phyloP scores from a whole-genome alignment of 2,888 invertebrate species.

The Cyclophora albipunctata region DNA sequence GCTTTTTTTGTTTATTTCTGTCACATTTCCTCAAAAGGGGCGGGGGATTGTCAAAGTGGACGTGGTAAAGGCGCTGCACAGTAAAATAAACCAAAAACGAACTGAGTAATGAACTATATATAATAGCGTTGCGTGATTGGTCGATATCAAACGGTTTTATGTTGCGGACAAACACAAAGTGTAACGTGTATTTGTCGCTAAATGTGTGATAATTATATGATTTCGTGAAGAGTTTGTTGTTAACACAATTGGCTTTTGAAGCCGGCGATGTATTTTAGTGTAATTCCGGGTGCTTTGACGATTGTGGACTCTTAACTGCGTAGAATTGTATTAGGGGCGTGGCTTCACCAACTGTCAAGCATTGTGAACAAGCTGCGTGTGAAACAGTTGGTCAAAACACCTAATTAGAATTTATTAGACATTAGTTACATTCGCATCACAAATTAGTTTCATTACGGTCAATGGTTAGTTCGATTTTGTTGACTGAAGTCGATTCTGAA shows the following conservation, averaged over 20 bases:
- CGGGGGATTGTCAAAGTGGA: slow-evolving; percentile 69
- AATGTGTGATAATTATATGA: slow-evolving; percentile 66
- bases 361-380: slow-evolving; percentile 16
- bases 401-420: slow-evolving; percentile 66
- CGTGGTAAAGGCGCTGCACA: slow-evolving; percentile 70
- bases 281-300: slow-evolving; percentile 75
- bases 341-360: slow-evolving; percentile 38
- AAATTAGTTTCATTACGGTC: slow-evolving; percentile 46
- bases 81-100: slow-evolving; percentile 36
- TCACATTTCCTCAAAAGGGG: slow-evolving; percentile 46
- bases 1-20: slow-evolving; percentile 38
- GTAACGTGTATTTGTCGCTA: slow-evolving; percentile 64
- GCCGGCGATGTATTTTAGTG: slow-evolving; percentile 71
- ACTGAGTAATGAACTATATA: slow-evolving; percentile 42
- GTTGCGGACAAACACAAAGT: slow-evolving; percentile 51
- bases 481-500: slow-evolving; percentile 1
- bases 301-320: slow-evolving; percentile 67
- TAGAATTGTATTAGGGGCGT: slow-evolving; percentile 59
- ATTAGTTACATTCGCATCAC: slow-evolving; percentile 63
- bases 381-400: slow-evolving; percentile 43
- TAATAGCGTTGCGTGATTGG: slow-evolving; percentile 51
- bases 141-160: slow-evolving; percentile 35
- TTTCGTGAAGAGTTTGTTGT: slow-evolving; percentile 58
- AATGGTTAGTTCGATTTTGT: slow-evolving; percentile 17
- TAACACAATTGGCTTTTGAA: slow-evolving; percentile 59